phyloP scores from a whole-genome alignment of 2,888 invertebrate species.

The Noctua pronuba region DNA sequence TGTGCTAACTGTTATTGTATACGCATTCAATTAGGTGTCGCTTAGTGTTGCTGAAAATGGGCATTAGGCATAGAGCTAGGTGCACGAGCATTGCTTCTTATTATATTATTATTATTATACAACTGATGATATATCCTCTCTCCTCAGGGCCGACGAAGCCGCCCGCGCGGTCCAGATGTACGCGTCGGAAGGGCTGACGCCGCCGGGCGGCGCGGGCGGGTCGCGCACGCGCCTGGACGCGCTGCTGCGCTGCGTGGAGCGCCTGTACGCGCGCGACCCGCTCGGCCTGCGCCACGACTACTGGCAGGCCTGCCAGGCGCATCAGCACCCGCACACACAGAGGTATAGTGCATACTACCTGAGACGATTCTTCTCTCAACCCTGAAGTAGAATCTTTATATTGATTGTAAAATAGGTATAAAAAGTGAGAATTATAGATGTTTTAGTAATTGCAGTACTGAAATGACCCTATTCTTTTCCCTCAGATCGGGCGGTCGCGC shows the following conservation, averaged over 20 bases:
- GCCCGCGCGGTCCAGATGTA: conserved; percentile 94
- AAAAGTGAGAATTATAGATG: neutral
- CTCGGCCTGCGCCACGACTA: conserved; percentile 94
- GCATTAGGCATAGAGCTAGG: no score
- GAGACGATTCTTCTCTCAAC: neutral
- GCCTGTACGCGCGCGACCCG: conserved; percentile 94
- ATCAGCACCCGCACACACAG: conserved; percentile 71
- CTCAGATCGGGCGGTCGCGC: conserved; percentile 89
- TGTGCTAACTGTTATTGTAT: no score
- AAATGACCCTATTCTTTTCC: no score
- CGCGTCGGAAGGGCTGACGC: conserved; percentile 93
- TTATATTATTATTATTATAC: no score
- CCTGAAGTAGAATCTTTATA: neutral
- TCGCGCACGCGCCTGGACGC: conserved; percentile 95
- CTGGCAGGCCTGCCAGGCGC: conserved; percentile 93
- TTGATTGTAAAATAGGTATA: no score
- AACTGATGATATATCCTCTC: neutral
- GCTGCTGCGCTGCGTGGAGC: conserved; percentile 94
- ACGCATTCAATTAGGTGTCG: no score
- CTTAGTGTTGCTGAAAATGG: no score
- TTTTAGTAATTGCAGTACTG: neutral
- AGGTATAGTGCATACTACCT: neutral
- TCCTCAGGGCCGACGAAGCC: conserved; percentile 95
- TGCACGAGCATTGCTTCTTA: neutral
- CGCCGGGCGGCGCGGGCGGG: conserved; percentile 89